These are phyloP conservation scores for Sclerodermus sp. DNA, from an alignment of 2,888 invertebrate genomes.

Conservation along the genomic window DNA sequence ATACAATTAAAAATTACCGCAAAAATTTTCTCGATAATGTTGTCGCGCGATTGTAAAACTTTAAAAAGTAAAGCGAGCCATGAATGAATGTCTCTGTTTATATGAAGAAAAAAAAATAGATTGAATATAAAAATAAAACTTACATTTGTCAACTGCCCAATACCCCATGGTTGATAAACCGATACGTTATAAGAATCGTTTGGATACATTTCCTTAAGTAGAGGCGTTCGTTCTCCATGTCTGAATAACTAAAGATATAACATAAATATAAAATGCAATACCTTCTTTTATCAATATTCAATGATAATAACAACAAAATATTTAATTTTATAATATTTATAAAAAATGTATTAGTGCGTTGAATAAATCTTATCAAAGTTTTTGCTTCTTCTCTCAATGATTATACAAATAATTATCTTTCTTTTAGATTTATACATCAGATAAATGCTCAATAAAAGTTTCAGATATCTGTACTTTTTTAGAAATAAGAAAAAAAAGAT, in stretches of 20 bases:
- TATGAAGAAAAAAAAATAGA: too few relatives aligned
- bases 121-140: constrained; percentile 14
- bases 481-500: too few relatives aligned
- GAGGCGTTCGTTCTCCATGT: constrained; percentile 53
- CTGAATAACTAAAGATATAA: constrained; percentile 57
- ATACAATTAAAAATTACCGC: neutral
- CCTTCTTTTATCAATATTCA: too few relatives aligned
- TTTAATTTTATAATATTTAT: neutral
- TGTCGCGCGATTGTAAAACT: neutral
- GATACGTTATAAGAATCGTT: constrained; percentile 59
- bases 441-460: too few relatives aligned
- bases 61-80: neutral
- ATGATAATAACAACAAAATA: neutral
- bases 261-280: neutral
- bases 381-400: too few relatives aligned
- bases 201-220: constrained; percentile 49
- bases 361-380: too few relatives aligned
- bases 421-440: too few relatives aligned
- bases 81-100: too few relatives aligned
- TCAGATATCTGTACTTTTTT: too few relatives aligned
- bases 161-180: constrained; percentile 61
- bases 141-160: constrained; percentile 62
- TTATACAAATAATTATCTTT: too few relatives aligned
- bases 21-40: neutral
- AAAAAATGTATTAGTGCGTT: too few relatives aligned